These are phyloP conservation scores for Chinchilla lanigera DNA, from an alignment of 2,113 vertebrate genomes.

Conservation along the genomic window DNA sequence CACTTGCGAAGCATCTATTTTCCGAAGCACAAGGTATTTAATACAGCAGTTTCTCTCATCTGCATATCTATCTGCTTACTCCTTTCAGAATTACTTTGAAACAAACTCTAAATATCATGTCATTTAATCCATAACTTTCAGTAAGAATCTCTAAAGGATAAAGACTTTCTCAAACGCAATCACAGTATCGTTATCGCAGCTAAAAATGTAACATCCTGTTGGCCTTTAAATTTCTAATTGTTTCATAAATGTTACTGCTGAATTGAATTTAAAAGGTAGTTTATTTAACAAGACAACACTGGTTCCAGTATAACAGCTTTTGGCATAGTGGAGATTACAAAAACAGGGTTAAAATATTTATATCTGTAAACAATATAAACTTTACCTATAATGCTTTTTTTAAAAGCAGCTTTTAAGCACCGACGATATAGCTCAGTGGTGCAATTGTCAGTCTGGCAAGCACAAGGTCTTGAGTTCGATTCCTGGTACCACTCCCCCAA, in stretches of 20 bases:
- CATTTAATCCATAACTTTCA: constrained; percentile 41
- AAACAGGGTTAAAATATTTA: not conserved
- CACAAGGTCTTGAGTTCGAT: too few relatives aligned
- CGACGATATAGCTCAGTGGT: too few relatives aligned
- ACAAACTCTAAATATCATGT: not conserved
- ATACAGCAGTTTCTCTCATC: not conserved
- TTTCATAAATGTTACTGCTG: constrained; percentile 2
- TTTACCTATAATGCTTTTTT: not conserved
- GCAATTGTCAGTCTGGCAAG: too few relatives aligned
- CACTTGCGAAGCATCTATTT: not conserved
- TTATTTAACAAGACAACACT: not conserved
- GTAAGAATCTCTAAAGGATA: constrained; percentile 23
- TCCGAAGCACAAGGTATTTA: not conserved
- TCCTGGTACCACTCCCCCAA: too few relatives aligned
- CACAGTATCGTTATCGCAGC: not conserved
- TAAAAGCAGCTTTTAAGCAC: not conserved
- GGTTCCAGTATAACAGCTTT: not conserved
- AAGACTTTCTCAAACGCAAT: not conserved
- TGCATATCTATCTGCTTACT: not conserved
- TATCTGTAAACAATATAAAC: not conserved
- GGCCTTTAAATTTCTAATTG: not conserved
- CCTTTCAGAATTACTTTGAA: constrained; percentile 45
- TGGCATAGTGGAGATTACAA: not conserved
- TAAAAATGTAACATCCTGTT: not conserved
- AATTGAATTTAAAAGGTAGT: constrained; percentile 23